Base-by-base conservation (phyloP, 2,113 vertebrate species). In the Upupa epops region DNA sequence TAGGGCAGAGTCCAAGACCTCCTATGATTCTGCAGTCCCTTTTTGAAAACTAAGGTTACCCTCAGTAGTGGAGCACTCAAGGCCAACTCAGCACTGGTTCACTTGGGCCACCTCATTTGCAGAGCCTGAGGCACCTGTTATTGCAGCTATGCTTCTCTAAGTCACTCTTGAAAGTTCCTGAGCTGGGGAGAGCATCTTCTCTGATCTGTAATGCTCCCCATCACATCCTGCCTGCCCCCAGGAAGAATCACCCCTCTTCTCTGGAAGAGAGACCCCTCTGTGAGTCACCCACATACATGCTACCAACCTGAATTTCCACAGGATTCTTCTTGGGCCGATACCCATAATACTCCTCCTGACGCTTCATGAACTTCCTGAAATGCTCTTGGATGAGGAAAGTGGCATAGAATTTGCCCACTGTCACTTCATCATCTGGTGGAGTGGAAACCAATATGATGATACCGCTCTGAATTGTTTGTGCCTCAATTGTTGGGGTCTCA, bases 371-470 rank as follows among this genome's bases (percentile, higher is more conserved):
- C 97, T 99, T 99, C 52, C 99, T 98, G 96, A 99, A 99, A 86
- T 99, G 98, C 49, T 99, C 99, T 96, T 99, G 99, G 94, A 99
- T 98, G 89, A 99, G 97, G 97, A 99, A 99, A 7, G 99, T 99
- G 34, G 99, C 98, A 5, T 99, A 99, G 98, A 99, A 99, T 95
- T 99, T 99, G 24, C 99, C 99, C 74, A 99, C 99, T 0, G 99
- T 99, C 95, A 99, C 99, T 95, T 99, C 99, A 37, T 99, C 99
- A 97, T 99, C 99, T 99, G 88, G 11, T 96, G 88, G 55, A 45
- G 80, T 90, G 49, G 72, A 96, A 85, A 48, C 5, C 86, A 90
- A 69, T 9, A 8, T 4, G 58, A 26, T 3, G 49, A n/a, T 14
- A 21, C 17, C 10, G 46, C 46, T 19, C 46, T 42, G 40, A 42